Evolutionary conservation across 1,140 invertebrate genomes (phyloP).

Genomic region (Trialeurodes vaporariorum): DNA sequence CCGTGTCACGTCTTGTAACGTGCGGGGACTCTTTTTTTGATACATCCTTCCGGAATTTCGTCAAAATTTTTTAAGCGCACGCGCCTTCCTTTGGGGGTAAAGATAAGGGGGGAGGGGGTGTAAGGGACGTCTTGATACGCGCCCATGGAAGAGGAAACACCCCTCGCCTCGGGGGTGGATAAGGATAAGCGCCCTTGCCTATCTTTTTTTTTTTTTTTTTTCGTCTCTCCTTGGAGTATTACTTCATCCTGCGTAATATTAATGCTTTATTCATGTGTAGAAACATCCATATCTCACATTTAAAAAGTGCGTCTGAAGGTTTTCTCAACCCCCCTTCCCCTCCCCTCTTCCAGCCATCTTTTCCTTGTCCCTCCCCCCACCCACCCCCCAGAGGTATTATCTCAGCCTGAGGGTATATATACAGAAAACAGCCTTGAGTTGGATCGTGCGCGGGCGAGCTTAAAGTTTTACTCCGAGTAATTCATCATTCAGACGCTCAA

Average conservation of each 20-base stretch:
- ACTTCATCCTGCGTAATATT: not conserved
- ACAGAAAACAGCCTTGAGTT: no score
- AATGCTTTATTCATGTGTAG: not conserved
- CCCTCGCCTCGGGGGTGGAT: not conserved
- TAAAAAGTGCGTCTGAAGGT: not conserved
- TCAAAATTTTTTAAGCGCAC: not conserved
- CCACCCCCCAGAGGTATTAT: no score
- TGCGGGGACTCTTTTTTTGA: not conserved
- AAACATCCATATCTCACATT: not conserved
- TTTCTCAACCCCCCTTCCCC: not conserved
- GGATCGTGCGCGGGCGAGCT: no score
- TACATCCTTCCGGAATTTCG: not conserved
- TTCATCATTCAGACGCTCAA: no score
- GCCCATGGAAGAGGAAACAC: no score
- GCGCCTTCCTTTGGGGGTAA: not conserved
- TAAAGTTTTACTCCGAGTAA: no score
- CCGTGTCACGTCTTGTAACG: not conserved
- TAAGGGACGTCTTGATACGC: no score
- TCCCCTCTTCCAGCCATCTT: not conserved
- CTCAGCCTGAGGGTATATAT: no score
- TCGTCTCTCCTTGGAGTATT: not conserved
- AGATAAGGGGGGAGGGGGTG: no score
- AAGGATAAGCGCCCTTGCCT: no score
- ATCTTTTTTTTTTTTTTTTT: no score
- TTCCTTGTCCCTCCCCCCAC: no score